Evolutionary conservation across 30 jellyfish, hydroid and myxozoan species (phyloP), one percentile per base, ranked within the genome.

Genomic region (Sanderia malayensis): DNA sequence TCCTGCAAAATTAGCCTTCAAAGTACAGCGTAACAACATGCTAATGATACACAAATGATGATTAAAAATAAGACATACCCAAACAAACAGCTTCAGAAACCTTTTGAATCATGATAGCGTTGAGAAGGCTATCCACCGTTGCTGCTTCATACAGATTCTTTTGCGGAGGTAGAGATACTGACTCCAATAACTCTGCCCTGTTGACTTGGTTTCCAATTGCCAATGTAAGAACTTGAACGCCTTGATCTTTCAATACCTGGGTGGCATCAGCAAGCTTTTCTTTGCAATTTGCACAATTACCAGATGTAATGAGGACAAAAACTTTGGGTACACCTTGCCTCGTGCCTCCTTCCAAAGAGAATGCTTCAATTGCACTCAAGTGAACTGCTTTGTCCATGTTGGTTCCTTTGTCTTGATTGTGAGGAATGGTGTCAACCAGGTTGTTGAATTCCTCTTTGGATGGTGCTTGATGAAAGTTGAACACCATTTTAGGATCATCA

Each of bases 251-350:
- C 32, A 93, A 73, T 7, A 94, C 94, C 53, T 87, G 75, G 18
- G 80, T 94, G 9, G 99, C 99, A 31, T 76, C 95, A 10, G 55
- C 24, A 9, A 93, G 83, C 27, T 68, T 80, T 73, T 84, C 96
- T 44, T 73, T 69, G 55, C 99, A 93, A 3, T 67, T 80, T 8
- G 67, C 72, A 79, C 99, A 93, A 60, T 81, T 76, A 21, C 96
- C 84, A 25, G 96, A 93, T 32, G 95, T 85, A 6, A 93, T 24
- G 46, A 93, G 58, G 33, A 93, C 70, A 19, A 93, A 55, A 30
- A 93, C 99, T 41, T 93, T 93, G 25, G 99, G 94, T 11, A 81
- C 89, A 29, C 83, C 90, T 55, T 93, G 99, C 61, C 99, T 46
- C 23, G 96, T 47, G 18, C 87, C 95, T 19, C 99, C 99, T 31